These are phyloP conservation scores for Malachius bipustulatus DNA, from an alignment of 2,888 invertebrate genomes.

Conservation along the genomic window DNA sequence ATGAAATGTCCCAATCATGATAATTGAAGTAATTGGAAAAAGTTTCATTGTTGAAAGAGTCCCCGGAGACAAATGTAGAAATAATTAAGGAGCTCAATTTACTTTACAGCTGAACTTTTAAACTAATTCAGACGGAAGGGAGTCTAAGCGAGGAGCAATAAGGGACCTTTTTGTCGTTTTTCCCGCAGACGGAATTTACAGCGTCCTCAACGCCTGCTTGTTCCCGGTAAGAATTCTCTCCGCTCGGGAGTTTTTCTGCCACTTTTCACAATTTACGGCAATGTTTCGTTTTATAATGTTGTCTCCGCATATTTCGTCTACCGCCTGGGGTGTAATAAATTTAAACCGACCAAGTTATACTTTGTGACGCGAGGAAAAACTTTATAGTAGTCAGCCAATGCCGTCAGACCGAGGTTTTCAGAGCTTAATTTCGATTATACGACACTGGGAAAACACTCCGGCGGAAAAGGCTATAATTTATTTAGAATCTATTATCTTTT, in stretches of 20 bases:
- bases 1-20: too few species aligned
- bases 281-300: conserved; percentile 23
- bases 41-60: conserved; percentile 21
- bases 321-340: background rate
- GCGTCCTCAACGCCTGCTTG: conserved; percentile 16
- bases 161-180: conserved; percentile 27
- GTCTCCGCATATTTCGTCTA: conserved; percentile 17
- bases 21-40: too few species aligned
- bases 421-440: too few species aligned
- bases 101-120: conserved; percentile 25
- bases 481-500: too few species aligned
- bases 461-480: too few species aligned
- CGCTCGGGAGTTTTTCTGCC: conserved; percentile 20
- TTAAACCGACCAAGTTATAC: background rate
- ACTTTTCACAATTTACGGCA: conserved; percentile 22
- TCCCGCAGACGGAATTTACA: conserved; percentile 19
- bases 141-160: conserved; percentile 25
- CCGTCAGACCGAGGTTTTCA: too few species aligned
- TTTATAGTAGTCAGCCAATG: too few species aligned
- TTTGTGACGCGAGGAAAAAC: too few species aligned
- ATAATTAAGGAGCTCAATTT: conserved; percentile 29
- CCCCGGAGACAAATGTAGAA: conserved; percentile 26
- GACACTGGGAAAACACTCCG: too few species aligned
- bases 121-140: conserved; percentile 26
- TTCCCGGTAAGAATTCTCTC: conserved; percentile 19